phyloP scores from a whole-genome alignment of 2,113 vertebrate species.

The Larimichthys polyactis region DNA sequence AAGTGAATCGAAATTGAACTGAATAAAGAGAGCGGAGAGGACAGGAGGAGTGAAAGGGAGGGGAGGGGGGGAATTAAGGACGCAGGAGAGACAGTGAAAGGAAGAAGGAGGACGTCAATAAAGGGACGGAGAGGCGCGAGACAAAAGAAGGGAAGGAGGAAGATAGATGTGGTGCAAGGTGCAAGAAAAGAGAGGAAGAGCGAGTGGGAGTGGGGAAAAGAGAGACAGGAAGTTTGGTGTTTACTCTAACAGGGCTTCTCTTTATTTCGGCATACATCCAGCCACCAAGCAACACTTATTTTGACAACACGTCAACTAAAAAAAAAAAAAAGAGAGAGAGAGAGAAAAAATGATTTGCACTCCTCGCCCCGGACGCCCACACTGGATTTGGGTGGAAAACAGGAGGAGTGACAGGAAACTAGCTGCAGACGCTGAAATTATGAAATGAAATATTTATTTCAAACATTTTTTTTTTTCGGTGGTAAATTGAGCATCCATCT shows the following conservation, averaged over 20 bases:
- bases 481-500: neutral
- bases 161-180: neutral
- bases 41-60: neutral
- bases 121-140: neutral
- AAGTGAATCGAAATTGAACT: conserved; percentile 1
- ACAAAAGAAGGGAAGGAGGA: neutral
- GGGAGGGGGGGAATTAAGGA: neutral
- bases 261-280: conserved; percentile 22
- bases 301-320: conserved; percentile 8
- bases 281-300: conserved; percentile 47
- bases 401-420: conserved; percentile 21
- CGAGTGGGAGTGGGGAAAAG: neutral
- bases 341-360: neutral
- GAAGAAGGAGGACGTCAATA: neutral
- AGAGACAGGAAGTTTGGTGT: conserved; percentile 23
- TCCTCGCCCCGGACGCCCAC: conserved; percentile 1
- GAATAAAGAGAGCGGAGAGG: conserved; percentile 7
- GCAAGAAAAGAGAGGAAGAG: neutral
- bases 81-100: neutral
- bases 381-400: conserved; percentile 1
- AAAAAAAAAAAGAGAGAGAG: neutral
- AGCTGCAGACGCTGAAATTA: neutral
- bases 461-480: neutral
- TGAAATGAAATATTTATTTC: neutral
- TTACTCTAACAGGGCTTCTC: conserved; percentile 20